phyloP scores from a whole-genome alignment of 2,113 vertebrate genomes.

The Notarius quadriscutis region DNA sequence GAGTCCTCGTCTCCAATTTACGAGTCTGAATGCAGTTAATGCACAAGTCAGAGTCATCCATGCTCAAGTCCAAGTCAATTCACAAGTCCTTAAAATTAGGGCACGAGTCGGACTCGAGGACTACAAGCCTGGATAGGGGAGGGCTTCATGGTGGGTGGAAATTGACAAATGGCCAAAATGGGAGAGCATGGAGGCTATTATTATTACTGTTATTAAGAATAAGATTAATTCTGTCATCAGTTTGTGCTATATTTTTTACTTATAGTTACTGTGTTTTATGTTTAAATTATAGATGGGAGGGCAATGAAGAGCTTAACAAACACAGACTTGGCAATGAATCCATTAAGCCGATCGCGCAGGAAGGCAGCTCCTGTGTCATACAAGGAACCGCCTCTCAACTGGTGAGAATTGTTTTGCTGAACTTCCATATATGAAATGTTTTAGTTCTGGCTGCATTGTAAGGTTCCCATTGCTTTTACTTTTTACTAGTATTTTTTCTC shows the following conservation, averaged over 20 bases:
- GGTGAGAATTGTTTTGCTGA: conserved; percentile 53
- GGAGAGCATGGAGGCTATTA: background rate
- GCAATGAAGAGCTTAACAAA: conserved; percentile 66
- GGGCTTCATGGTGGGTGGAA: background rate
- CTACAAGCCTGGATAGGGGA: background rate
- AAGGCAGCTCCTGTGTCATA: conserved; percentile 60
- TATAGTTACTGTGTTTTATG: conserved; percentile 7
- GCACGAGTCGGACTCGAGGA: too few relatives aligned
- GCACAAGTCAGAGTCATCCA: too few relatives aligned
- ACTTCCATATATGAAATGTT: background rate
- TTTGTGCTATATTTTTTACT: background rate
- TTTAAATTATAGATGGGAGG: conserved; percentile 52
- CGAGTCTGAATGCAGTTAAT: too few relatives aligned
- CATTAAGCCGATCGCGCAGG: conserved; percentile 52
- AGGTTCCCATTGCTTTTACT: background rate
- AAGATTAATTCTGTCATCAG: background rate
- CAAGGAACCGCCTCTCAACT: conserved; percentile 70
- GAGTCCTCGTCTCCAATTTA: too few relatives aligned
- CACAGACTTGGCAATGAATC: conserved; percentile 49
- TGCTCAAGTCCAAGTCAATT: too few relatives aligned
- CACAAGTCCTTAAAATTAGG: too few relatives aligned
- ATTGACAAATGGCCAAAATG: background rate
- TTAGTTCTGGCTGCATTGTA: background rate
- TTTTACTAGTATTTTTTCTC: background rate
- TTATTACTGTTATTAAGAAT: background rate